Conservation (phyloP, 2,888 invertebrate species). For the Apodemia duryi region DNA sequence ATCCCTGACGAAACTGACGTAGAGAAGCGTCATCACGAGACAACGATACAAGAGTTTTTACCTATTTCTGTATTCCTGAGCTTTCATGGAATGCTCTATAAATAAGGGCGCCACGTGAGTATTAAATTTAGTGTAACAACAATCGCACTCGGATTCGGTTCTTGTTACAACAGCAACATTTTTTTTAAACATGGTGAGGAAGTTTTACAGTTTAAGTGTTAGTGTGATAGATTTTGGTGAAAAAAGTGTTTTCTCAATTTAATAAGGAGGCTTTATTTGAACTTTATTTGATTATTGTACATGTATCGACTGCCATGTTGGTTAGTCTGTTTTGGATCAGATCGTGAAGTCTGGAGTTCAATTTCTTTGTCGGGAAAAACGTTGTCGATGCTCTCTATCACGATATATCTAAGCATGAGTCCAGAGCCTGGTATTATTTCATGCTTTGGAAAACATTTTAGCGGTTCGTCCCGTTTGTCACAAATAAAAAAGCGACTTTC, state of each 20-base stretch:
- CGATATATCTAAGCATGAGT: too few species aligned
- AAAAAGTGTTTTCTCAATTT: neutral
- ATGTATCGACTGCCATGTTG: too few species aligned
- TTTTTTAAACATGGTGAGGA: constrained; percentile 66
- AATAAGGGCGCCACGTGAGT: constrained; percentile 68
- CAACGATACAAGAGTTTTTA: constrained; percentile 63
- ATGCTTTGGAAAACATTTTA: too few species aligned
- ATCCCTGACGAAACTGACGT: constrained; percentile 38
- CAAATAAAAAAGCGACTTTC: too few species aligned
- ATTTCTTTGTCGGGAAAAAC: too few species aligned
- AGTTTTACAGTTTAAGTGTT: constrained; percentile 32
- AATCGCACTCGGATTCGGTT: constrained; percentile 78
- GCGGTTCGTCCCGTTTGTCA: too few species aligned
- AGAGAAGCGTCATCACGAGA: constrained; percentile 34
- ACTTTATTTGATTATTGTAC: too few species aligned
- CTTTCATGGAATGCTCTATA: constrained; percentile 61
- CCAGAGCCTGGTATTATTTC: too few species aligned
- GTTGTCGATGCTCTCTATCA: too few species aligned
- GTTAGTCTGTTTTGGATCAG: too few species aligned
- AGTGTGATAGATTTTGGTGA: constrained; percentile 15
- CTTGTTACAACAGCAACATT: constrained; percentile 69
- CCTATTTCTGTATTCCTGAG: constrained; percentile 73
- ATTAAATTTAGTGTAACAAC: constrained; percentile 73
- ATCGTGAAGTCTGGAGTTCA: too few species aligned
- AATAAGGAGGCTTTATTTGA: too few species aligned